phyloP scores from a whole-genome alignment of 2,113 vertebrate species.

The Vimba vimba region DNA sequence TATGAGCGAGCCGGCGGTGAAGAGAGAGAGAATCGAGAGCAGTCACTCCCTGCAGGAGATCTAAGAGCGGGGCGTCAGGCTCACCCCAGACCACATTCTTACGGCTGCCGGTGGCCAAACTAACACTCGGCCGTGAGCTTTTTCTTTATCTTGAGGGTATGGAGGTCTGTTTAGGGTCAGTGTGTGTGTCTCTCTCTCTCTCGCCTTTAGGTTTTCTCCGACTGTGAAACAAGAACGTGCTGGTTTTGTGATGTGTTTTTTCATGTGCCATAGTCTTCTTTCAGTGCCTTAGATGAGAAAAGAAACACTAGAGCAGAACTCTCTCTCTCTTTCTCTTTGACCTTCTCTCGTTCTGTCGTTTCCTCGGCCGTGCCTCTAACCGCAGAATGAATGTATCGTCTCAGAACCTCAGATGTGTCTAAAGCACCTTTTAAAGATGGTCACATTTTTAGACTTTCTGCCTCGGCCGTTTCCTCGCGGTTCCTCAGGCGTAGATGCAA shows the following conservation, averaged over 20 bases:
- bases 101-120: neutral
- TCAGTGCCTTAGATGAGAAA: constrained; percentile 80
- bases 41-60: constrained; percentile 89
- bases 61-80: constrained; percentile 64
- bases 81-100: constrained; percentile 8
- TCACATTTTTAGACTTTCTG: constrained; percentile 59
- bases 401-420: constrained; percentile 74
- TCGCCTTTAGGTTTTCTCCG: constrained; percentile 55
- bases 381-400: constrained; percentile 77
- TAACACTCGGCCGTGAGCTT: neutral
- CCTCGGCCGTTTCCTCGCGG: constrained; percentile 59
- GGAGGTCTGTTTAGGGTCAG: constrained; percentile 23
- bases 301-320: constrained; percentile 67
- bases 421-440: constrained; percentile 68
- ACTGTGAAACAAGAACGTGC: constrained; percentile 67
- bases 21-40: constrained; percentile 88
- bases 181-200: constrained; percentile 36
- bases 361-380: constrained; percentile 75
- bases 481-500: constrained; percentile 56
- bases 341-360: constrained; percentile 15
- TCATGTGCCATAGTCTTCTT: constrained; percentile 77
- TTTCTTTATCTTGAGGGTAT: constrained; percentile 7
- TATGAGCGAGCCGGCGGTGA: constrained; percentile 85
- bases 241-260: constrained; percentile 25
- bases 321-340: constrained; percentile 56